Conservation (phyloP, 2,888 invertebrate genomes). For the Melanostoma scalare region DNA sequence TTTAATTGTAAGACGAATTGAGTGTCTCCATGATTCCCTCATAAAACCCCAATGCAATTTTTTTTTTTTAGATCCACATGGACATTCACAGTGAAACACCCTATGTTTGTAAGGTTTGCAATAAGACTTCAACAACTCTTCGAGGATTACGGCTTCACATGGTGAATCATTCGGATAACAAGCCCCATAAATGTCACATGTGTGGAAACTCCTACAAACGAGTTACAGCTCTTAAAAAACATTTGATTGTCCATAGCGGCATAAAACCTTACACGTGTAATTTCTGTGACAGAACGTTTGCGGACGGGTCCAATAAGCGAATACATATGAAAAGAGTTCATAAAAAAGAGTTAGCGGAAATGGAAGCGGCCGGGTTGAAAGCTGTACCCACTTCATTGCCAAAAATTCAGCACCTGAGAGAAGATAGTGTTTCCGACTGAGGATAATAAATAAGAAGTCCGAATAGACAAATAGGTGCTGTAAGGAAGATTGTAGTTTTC, state of each 20-base stretch:
- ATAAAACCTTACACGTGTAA: slow-evolving; percentile 78
- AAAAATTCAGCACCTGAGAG: slow-evolving; percentile 78
- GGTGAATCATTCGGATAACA: slow-evolving; percentile 67
- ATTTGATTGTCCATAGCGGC: slow-evolving; percentile 75
- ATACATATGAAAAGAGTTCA: slow-evolving; percentile 68
- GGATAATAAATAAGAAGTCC: slow-evolving; percentile 1
- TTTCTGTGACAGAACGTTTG: slow-evolving; percentile 65
- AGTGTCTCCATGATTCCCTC: too few relatives aligned
- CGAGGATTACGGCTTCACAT: slow-evolving; percentile 63
- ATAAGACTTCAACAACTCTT: slow-evolving; percentile 55
- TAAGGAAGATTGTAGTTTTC: too few relatives aligned
- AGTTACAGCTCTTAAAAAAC: slow-evolving; percentile 64
- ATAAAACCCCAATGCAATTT: background rate
- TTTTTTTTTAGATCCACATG: slow-evolving; percentile 56
- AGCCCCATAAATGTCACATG: slow-evolving; percentile 58
- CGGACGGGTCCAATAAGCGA: slow-evolving; percentile 64
- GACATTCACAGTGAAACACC: slow-evolving; percentile 70
- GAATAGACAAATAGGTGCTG: too few relatives aligned
- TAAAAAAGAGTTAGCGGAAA: slow-evolving; percentile 72
- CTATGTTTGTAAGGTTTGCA: slow-evolving; percentile 57
- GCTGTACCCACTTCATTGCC: slow-evolving; percentile 78
- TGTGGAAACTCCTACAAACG: slow-evolving; percentile 64
- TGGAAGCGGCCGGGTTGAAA: slow-evolving; percentile 79
- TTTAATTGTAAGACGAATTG: slow-evolving; percentile 40
- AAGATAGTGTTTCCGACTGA: slow-evolving; percentile 37